Conservation (phyloP, 2,113 vertebrate genomes). For the Rhombomys opimus region DNA sequence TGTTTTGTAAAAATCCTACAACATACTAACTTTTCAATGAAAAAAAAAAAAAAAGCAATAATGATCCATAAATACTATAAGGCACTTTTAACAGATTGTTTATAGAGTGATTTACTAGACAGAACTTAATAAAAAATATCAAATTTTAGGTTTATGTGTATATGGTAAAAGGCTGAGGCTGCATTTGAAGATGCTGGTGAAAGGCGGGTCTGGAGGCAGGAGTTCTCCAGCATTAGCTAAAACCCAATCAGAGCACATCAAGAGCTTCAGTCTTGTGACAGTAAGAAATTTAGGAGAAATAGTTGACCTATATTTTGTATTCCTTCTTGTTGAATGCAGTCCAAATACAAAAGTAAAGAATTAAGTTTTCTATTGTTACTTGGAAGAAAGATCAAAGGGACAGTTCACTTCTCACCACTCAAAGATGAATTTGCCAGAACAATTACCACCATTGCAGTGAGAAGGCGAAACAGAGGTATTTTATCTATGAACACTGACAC, state of each 20-base stretch:
- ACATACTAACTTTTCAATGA: conserved; percentile 88
- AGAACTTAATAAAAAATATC: conserved; percentile 81
- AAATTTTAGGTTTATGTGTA: conserved; percentile 78
- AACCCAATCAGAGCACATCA: conserved; percentile 86
- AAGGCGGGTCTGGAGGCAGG: conserved; percentile 75
- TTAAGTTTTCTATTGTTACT: conserved; percentile 85
- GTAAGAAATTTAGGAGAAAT: conserved; percentile 84
- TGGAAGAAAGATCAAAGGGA: conserved; percentile 85
- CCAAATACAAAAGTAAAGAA: conserved; percentile 83
- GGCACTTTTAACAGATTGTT: conserved; percentile 90
- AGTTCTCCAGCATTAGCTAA: conserved; percentile 85
- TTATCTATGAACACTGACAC: conserved; percentile 76
- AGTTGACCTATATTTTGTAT: conserved; percentile 87
- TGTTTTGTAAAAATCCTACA: conserved; percentile 88
- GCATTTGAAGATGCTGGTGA: conserved; percentile 78
- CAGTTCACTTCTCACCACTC: conserved; percentile 86
- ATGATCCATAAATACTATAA: conserved; percentile 88
- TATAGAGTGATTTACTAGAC: conserved; percentile 87
- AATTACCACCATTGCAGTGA: conserved; percentile 10
- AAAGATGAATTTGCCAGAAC: conserved; percentile 79
- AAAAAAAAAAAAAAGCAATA: conserved; percentile 90
- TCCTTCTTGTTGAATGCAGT: conserved; percentile 85
- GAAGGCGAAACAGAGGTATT: conserved; percentile 25
- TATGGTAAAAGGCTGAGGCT: conserved; percentile 75
- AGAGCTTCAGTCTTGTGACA: conserved; percentile 78